Percentiles rank a stretch among this genome's conserved stretches.
These are phyloP conservation scores for Carlito syrichta DNA, from an alignment of 2,113 vertebrate species.

Conservation along the genomic window DNA sequence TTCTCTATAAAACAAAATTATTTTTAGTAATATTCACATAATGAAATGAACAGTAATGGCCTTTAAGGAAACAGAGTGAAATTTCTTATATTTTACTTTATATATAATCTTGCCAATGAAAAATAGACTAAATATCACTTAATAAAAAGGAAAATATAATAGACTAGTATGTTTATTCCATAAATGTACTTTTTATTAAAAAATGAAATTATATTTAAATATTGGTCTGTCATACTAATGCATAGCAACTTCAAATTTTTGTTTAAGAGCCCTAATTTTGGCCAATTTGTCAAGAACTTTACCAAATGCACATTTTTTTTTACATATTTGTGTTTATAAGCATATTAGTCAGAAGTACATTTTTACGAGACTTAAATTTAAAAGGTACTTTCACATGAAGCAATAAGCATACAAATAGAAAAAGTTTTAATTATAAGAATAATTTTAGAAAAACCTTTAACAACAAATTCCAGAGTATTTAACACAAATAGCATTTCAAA, in stretches of 20 bases:
- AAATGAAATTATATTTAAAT: neutral
- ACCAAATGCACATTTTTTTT: neutral
- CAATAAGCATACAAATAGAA: neutral
- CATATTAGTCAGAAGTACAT: neutral
- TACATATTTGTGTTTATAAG: neutral
- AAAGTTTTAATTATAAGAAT: neutral
- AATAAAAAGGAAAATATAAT: neutral
- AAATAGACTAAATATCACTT: neutral
- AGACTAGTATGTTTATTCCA: neutral
- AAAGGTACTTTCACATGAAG: neutral
- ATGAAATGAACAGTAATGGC: neutral
- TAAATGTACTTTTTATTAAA: neutral
- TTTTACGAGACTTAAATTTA: neutral
- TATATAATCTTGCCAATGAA: neutral
- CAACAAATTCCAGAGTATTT: neutral
- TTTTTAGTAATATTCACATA: neutral
- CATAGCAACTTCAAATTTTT: neutral
- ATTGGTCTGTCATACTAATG: neutral
- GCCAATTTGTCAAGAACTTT: neutral
- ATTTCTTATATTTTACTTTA: neutral
- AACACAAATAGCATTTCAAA: neutral
- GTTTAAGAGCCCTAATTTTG: neutral
- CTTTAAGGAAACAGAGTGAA: neutral
- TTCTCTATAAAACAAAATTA: neutral
- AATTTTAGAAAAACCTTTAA: neutral